Conservation (phyloP, 2,113 vertebrate species). For the Ammodytes marinus region DNA sequence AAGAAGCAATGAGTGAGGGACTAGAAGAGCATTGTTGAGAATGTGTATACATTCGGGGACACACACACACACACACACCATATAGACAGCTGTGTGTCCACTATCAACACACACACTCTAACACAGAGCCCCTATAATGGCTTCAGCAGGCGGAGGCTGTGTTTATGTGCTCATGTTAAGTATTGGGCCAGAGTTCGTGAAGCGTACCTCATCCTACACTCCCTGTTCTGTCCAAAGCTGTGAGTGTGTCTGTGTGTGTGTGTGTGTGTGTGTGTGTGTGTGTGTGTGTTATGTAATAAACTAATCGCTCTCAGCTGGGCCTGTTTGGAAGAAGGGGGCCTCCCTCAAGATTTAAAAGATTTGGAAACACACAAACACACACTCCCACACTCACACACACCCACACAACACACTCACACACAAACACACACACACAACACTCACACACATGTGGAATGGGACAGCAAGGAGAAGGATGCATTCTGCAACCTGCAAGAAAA, state of each 20-base stretch:
- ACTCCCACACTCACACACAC: conserved; percentile 22
- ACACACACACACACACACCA: conserved; percentile 12
- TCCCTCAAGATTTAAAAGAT: conserved; percentile 58
- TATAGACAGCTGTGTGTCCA: conserved; percentile 53
- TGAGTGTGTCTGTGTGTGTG: conserved; percentile 38
- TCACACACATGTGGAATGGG: not conserved
- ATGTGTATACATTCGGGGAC: conserved; percentile 24
- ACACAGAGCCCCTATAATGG: not conserved
- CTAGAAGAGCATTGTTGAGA: conserved; percentile 14
- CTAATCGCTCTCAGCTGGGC: conserved; percentile 76
- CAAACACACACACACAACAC: not conserved
- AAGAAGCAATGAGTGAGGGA: not conserved
- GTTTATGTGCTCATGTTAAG: conserved; percentile 16
- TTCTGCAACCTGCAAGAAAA: conserved; percentile 11
- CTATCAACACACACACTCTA: conserved; percentile 60
- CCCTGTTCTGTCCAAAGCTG: conserved; percentile 29
- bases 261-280: conserved; percentile 40
- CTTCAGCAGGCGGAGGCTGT: conserved; percentile 24
- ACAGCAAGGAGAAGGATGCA: conserved; percentile 14
- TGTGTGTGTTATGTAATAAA: conserved; percentile 68
- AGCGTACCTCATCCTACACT: conserved; percentile 46
- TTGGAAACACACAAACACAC: conserved; percentile 42
- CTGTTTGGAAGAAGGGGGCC: conserved; percentile 36
- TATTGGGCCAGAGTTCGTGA: conserved; percentile 39
- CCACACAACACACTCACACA: conserved; percentile 7